phyloP scores from a whole-genome alignment of 2,888 invertebrate genomes.

The Helobdella robusta region DNA sequence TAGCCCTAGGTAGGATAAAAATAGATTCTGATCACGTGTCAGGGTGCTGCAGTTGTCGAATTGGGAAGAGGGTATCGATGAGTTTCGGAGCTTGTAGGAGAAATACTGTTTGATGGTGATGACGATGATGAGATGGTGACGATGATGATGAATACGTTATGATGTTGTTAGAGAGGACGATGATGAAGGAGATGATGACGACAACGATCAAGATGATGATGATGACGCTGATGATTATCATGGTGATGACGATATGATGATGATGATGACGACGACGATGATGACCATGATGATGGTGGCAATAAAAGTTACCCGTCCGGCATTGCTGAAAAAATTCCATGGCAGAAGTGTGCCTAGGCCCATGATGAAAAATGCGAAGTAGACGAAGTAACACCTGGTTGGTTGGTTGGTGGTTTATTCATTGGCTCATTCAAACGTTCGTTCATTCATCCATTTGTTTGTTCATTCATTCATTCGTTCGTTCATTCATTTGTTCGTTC shows the following conservation, averaged over 20 bases:
- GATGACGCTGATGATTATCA: not conserved
- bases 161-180: too few species aligned
- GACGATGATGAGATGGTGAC: too few species aligned
- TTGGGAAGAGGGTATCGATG: slow-evolving; percentile 48
- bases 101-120: too few species aligned
- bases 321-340: slow-evolving; percentile 91
- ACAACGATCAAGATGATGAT: not conserved
- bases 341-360: slow-evolving; percentile 81
- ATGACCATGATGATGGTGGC: not conserved
- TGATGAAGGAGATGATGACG: too few species aligned
- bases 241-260: too few species aligned
- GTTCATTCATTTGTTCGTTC: too few species aligned
- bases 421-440: too few species aligned
- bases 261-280: not conserved
- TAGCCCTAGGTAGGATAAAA: slow-evolving; percentile 75
- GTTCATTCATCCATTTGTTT: too few species aligned
- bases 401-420: too few species aligned
- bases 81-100: slow-evolving; percentile 77
- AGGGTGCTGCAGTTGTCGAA: slow-evolving; percentile 50
- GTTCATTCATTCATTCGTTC: too few species aligned
- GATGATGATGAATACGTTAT: too few species aligned
- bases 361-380: slow-evolving; percentile 74
- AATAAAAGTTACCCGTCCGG: slow-evolving; percentile 85
- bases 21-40: slow-evolving; percentile 65
- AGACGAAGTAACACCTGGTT: slow-evolving; percentile 60